These are phyloP conservation scores for Ibycter americanus DNA, from an alignment of 2,797 vertebrate genomes.

Conservation along the genomic window DNA sequence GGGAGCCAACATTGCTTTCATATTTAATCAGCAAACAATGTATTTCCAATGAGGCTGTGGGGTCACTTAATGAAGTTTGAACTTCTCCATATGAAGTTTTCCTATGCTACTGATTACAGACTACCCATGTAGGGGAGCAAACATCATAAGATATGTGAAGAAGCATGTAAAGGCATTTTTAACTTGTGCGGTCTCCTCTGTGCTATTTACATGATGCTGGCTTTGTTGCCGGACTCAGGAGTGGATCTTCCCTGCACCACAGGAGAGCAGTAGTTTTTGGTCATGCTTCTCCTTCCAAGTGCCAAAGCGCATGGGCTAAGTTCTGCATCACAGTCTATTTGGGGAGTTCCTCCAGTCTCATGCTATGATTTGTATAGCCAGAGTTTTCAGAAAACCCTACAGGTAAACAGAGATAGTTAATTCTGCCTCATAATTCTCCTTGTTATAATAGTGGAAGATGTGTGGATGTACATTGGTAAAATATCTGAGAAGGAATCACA, in stretches of 20 bases:
- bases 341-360: background rate
- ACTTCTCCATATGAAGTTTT: background rate
- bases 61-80: background rate
- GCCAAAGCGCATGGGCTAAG: background rate
- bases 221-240: background rate
- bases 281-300: background rate
- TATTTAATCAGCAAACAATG: background rate
- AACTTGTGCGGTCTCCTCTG: background rate
- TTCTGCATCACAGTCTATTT: background rate
- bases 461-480: background rate
- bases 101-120: background rate
- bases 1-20: background rate
- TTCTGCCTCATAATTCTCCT: background rate
- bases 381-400: background rate
- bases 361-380: background rate
- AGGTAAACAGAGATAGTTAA: background rate
- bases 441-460: background rate
- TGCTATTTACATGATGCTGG: background rate
- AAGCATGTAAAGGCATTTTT: background rate
- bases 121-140: background rate
- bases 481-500: background rate
- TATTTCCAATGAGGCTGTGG: background rate
- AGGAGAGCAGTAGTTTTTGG: background rate
- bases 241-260: background rate
- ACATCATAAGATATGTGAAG: background rate